Conservation (phyloP, 2,113 vertebrate species). For the Willisornis vidua region DNA sequence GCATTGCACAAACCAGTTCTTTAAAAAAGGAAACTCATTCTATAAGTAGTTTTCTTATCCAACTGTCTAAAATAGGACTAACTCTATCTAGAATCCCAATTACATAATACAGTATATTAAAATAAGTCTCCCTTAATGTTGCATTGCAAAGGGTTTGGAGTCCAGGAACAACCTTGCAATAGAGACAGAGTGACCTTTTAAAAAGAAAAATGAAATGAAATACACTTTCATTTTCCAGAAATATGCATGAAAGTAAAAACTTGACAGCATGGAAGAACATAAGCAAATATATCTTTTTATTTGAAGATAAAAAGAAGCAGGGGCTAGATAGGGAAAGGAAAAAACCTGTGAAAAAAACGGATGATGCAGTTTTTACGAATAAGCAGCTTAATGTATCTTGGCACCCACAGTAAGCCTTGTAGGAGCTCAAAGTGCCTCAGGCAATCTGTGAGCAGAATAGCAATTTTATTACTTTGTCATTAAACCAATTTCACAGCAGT, state of each 20-base stretch:
- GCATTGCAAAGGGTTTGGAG: conserved; percentile 50
- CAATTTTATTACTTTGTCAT: conserved; percentile 99
- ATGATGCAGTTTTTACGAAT: conserved; percentile 97
- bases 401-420: conserved; percentile 96
- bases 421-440: conserved; percentile 93
- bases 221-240: conserved; percentile 82
- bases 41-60: conserved; percentile 73
- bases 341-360: conserved; percentile 83
- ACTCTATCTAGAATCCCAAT: conserved; percentile 69
- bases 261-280: conserved; percentile 84
- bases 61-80: conserved; percentile 73
- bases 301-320: conserved; percentile 87
- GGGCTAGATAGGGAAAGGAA: conserved; percentile 84
- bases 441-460: conserved; percentile 99
- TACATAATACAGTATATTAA: conserved; percentile 63
- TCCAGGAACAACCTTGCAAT: conserved; percentile 71
- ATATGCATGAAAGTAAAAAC: conserved; percentile 85
- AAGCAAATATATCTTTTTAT: conserved; percentile 90
- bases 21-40: conserved; percentile 70
- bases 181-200: conserved; percentile 79
- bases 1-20: conserved; percentile 35
- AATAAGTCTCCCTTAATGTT: conserved; percentile 74
- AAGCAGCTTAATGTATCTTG: conserved; percentile 97
- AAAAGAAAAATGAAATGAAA: conserved; percentile 75
- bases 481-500: conserved; percentile 99